Base-by-base conservation (phyloP, 1,140 invertebrate species). In the Drosophila subobscura region DNA sequence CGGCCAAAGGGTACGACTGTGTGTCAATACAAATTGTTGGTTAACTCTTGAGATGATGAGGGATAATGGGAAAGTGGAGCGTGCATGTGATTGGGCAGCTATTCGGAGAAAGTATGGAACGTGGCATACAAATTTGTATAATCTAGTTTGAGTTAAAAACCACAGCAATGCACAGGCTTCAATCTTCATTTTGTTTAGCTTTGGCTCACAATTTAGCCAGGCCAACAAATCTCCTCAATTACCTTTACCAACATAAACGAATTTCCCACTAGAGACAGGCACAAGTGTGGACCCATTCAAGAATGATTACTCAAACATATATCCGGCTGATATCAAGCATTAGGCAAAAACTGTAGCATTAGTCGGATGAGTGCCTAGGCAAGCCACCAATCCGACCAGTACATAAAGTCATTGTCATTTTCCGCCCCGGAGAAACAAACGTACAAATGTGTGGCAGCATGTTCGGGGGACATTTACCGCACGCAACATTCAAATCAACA, bases 401-500 rank as follows among this genome's bases (percentile, higher is more conserved):
- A 68, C 66, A 68, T 68, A 56, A 22, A 75, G 57, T 70, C 77
- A 79, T 79, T 58, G 58, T 71, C 58, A 60, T 77, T 77, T 49
- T 22, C 16, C 33, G 16, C 23, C 14, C 25, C 22, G 23, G 27
- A 54, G 33, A 10, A 1, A 12, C 33, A 12, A 0, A 10, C 3
- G 1, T 33, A 33, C 63, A 72, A 7, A 25, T 49, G 45, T 40
- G 44, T 12, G 10, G 33, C 33, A 37, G 10, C 7, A 37, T 37
- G 33, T 12, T 37, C 10, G 10, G 33, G 33, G 59, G 63, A 37
- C 50, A 59, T 71, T 74, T 64, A 47, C 50, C 46, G 42, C 81
- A 85, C 81, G 81, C 81, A 86, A 85, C 76, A 77, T 86, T 88
- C 83, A 75, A 86, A 85, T 85, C 81, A 86, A 10, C 33, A 37